A percentile compares a stretch with the other conserved stretches of the same genome.
Evolutionary conservation across 2,797 vertebrate genomes (phyloP).

Genomic region (Menidia menidia): DNA sequence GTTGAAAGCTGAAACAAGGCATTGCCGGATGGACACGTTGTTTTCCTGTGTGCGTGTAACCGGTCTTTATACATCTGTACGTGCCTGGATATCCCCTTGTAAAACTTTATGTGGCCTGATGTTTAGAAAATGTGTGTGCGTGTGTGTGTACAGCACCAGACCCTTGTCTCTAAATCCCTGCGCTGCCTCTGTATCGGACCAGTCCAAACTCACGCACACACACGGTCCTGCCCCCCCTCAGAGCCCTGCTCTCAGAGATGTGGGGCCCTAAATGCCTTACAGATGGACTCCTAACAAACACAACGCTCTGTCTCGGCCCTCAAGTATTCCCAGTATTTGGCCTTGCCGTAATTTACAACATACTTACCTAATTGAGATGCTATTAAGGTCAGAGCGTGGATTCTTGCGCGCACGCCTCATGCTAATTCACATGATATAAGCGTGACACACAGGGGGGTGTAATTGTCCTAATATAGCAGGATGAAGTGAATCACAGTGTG

Average conservation of each 20-base stretch:
- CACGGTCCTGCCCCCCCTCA: constrained; percentile 55
- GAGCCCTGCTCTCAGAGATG: constrained; percentile 65
- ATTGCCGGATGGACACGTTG: constrained; percentile 6
- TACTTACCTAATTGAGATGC: constrained; percentile 81
- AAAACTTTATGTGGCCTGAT: constrained; percentile 50
- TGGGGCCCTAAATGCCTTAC: constrained; percentile 80
- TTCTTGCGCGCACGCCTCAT: constrained; percentile 57
- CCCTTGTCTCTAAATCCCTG: constrained; percentile 48
- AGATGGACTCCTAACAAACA: constrained; percentile 82
- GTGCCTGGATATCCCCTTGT: constrained; percentile 40
- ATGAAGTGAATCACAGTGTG: constrained; percentile 55
- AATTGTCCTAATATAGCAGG: constrained; percentile 56
- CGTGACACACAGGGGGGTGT: constrained; percentile 50
- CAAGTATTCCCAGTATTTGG: constrained; percentile 81
- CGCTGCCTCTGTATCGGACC: constrained; percentile 45
- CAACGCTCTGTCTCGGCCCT: constrained; percentile 69
- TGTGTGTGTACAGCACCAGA: constrained; percentile 62
- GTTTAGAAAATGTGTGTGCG: constrained; percentile 49
- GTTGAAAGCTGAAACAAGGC: not conserved
- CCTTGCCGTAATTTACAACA: constrained; percentile 79
- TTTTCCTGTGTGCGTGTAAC: not conserved
- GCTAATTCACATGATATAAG: constrained; percentile 70
- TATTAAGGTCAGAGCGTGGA: constrained; percentile 72
- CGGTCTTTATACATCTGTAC: constrained; percentile 34
- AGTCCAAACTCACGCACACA: constrained; percentile 67